Base-by-base conservation (phyloP, 2,888 invertebrate species). In the Drosophila lacicola region DNA sequence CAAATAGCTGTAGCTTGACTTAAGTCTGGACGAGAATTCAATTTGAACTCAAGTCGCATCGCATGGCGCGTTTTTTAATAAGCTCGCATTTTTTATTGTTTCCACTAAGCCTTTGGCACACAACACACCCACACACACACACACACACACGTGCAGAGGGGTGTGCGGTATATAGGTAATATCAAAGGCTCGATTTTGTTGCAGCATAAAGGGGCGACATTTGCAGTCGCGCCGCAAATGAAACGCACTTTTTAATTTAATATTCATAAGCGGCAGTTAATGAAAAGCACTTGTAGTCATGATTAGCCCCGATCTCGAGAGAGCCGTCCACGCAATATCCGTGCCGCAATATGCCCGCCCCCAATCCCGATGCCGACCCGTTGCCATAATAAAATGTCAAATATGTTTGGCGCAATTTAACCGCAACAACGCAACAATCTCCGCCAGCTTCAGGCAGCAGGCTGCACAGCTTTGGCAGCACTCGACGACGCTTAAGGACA, bases 321-420 rank as follows among this genome's bases (percentile, higher is more conserved):
- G 36, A 29, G 25, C 36, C 37, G 39, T 34, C 21, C 50, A 29
- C 44, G 53, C 68, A 73, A 69, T 74, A 69, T 60, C 44, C 47
- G 51, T 50, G 46, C 53, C 41, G 57, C 60, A 60, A 60, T 71
- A 46, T 60, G 29, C 29, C 14, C 47, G 4, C 14, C 8, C 6
- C 3, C 17, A 14, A 11, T 4, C 36, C 9, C 63, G 17, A 21
- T 50, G 13, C n/a, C 53, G 56, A 51, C 57, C 56, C 57, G 61
- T 60, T 77, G 74, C 70, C 70, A 66, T 85, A 87, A 86, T 88
- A 88, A 85, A 86, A 86, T 86, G 85, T 88, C 88, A 88, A 86
- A 86, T 88, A 88, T 88, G 88, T 82, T 85, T 85, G 85, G 78
- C 85, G 88, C 85, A 87, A 80, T 84, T 82, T 79, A 85, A 84